Conservation (phyloP, 2,888 invertebrate species). For the Frankliniella fusca region DNA sequence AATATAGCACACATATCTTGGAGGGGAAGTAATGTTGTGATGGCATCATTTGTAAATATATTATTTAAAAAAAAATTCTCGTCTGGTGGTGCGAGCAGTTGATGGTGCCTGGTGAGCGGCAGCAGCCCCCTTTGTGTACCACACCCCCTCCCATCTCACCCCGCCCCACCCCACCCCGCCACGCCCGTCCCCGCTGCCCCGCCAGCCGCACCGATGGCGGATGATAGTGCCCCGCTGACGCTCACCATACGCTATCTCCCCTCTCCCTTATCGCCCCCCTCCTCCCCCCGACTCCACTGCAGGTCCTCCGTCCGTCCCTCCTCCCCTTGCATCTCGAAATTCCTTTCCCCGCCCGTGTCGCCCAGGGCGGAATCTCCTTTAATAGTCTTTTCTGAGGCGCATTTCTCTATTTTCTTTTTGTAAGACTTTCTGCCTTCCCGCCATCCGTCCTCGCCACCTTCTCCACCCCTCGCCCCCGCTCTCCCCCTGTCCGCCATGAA, state of each 20-base stretch:
- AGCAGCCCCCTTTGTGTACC: too few species aligned
- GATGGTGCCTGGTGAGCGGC: too few species aligned
- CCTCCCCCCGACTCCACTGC: background rate
- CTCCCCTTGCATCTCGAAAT: slow-evolving; percentile 16
- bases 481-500: background rate
- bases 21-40: too few species aligned
- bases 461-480: background rate
- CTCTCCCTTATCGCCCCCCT: background rate
- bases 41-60: too few species aligned
- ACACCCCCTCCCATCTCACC: background rate
- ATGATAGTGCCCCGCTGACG: background rate
- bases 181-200: background rate
- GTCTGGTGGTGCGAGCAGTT: too few species aligned
- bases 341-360: slow-evolving; percentile 19
- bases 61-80: too few species aligned
- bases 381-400: slow-evolving; percentile 19
- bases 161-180: background rate
- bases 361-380: slow-evolving; percentile 17
- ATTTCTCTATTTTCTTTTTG: slow-evolving; percentile 16
- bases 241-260: slow-evolving; percentile 12
- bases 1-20: too few species aligned
- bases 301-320: background rate
- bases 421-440: background rate
- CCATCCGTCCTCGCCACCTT: background rate
- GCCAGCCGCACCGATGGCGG: background rate